Percentiles rank a stretch among this genome's conserved stretches.
These are phyloP conservation scores for Nasonia giraulti DNA, from an alignment of 1,140 invertebrate species.

Conservation along the genomic window DNA sequence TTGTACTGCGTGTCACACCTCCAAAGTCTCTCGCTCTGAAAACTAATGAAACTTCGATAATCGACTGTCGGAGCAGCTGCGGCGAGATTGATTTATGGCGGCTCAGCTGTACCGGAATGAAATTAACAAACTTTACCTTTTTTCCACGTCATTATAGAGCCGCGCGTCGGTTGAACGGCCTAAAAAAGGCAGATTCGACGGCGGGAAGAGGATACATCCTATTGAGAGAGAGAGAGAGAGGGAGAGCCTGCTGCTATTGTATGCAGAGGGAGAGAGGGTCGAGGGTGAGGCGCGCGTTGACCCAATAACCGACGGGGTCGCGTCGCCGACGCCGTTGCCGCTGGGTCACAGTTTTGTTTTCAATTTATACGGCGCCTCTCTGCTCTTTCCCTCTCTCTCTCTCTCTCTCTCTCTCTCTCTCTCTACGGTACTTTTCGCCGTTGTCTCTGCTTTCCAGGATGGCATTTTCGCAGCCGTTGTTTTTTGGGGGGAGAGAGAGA, in stretches of 20 bases:
- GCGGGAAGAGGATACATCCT: background rate
- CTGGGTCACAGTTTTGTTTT: constrained; percentile 30
- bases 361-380: background rate
- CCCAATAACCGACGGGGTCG: constrained; percentile 24
- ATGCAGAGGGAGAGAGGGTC: background rate
- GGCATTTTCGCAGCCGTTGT: background rate
- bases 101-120: too few species aligned
- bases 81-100: background rate
- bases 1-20: background rate
- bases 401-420: background rate
- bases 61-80: constrained; percentile 5
- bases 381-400: background rate
- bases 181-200: background rate
- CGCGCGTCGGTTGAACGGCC: background rate
- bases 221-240: background rate
- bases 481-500: background rate
- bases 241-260: background rate
- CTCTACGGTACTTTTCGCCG: background rate
- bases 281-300: constrained; percentile 36
- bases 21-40: background rate
- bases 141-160: background rate
- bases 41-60: constrained; percentile 26
- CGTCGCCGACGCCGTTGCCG: background rate
- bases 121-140: too few species aligned
- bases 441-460: background rate